phyloP scores from a whole-genome alignment of 2,888 invertebrate genomes.

The Abrostola triplasia region DNA sequence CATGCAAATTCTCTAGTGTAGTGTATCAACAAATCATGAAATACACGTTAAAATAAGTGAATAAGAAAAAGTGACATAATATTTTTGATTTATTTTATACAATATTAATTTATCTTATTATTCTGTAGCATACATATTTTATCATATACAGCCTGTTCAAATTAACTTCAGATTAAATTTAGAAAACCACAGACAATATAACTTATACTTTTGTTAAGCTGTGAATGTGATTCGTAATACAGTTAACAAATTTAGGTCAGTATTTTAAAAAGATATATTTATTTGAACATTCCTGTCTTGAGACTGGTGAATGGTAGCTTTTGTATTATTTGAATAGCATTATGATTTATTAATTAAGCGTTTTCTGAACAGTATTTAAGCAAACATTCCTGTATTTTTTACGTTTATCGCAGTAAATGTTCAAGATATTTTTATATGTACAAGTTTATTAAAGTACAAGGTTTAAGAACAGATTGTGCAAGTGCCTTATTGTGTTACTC shows the following conservation, averaged over 20 bases:
- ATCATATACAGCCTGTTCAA: conserved; percentile 30
- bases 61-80: conserved; percentile 54
- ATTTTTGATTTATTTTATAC: conserved; percentile 47
- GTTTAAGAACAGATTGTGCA: conserved; percentile 58
- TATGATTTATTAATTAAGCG: conserved; percentile 43
- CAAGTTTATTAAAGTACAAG: conserved; percentile 68
- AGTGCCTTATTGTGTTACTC: conserved; percentile 72
- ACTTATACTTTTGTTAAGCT: conserved; percentile 48
- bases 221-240: conserved; percentile 58
- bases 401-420: conserved; percentile 34
- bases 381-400: conserved; percentile 59
- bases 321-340: conserved; percentile 50
- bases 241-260: conserved; percentile 48
- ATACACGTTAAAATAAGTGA: conserved; percentile 28
- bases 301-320: conserved; percentile 60
- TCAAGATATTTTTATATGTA: conserved; percentile 52
- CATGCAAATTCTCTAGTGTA: conserved; percentile 2
- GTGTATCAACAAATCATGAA: conserved; percentile 10
- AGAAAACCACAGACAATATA: conserved; percentile 45
- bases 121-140: conserved; percentile 32
- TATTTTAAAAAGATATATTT: conserved; percentile 56
- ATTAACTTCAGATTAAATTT: conserved; percentile 54
- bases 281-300: conserved; percentile 74
- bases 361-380: conserved; percentile 58
- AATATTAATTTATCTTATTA: conserved; percentile 32